These are phyloP conservation scores for Helicolenus hilgendorfi DNA, from an alignment of 2,797 vertebrate genomes.

Conservation along the genomic window DNA sequence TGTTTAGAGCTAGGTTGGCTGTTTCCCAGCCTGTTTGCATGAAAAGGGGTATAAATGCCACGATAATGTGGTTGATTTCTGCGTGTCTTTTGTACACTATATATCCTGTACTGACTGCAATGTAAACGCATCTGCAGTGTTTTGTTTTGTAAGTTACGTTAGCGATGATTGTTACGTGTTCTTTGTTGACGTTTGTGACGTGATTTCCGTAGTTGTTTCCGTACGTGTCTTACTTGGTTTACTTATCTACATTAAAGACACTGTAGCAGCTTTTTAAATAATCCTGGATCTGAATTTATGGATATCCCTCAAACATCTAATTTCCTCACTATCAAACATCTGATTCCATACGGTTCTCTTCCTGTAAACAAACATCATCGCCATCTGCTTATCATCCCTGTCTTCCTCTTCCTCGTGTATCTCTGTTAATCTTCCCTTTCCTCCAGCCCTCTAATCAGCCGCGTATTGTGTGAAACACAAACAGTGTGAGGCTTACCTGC, in stretches of 20 bases:
- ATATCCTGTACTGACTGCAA: too few species aligned
- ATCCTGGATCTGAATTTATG: background rate
- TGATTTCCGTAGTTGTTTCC: too few species aligned
- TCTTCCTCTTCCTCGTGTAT: constrained; percentile 32
- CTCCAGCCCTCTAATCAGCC: constrained; percentile 60
- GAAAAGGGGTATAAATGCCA: too few species aligned
- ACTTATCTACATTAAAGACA: background rate
- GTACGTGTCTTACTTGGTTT: too few species aligned
- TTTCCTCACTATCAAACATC: constrained; percentile 49
- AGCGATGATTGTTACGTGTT: too few species aligned
- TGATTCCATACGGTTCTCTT: constrained; percentile 11
- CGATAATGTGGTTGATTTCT: too few species aligned
- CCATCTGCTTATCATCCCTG: constrained; percentile 38
- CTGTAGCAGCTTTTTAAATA: background rate
- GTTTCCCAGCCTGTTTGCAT: too few species aligned
- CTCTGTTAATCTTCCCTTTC: constrained; percentile 28
- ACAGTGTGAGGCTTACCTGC: constrained; percentile 19
- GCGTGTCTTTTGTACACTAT: too few species aligned
- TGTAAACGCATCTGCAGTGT: too few species aligned
- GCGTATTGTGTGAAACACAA: constrained; percentile 51
- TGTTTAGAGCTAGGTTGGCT: too few species aligned
- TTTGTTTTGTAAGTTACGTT: too few species aligned
- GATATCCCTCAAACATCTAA: background rate
- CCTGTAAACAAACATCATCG: constrained; percentile 62
- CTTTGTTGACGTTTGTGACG: too few species aligned